Base-by-base conservation (phyloP, 2,797 vertebrate genomes). In the Chaetophractus vellerosus region DNA sequence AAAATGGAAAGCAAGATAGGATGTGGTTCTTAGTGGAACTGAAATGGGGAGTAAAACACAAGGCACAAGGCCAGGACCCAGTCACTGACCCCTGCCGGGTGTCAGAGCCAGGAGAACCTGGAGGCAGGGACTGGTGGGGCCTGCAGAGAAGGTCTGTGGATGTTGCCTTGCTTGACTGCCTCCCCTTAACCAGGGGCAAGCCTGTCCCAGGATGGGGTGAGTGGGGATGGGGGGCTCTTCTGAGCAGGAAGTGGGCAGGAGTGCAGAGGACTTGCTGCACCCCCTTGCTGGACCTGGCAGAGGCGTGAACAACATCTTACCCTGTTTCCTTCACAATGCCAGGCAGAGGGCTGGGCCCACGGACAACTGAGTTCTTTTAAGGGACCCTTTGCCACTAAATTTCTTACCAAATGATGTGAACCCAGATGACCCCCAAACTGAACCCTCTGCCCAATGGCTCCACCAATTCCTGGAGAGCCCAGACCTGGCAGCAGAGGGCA, bases 401-500 rank as follows among this genome's bases (percentile, higher is more conserved):
- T 28, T 59, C 38, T 6, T 1, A 26, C 18, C 36, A 33, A 16
- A 0, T 0, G 15, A 12, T 15, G n/a, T 14, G 48, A 64, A n/a
- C 61, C 41, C 41, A 41, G 11, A 10, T 50, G 57, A 21, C 23
- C 48, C 18, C 6, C 38, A 23, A 5, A 33, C 0, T 0, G 23
- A 66, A 36, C 36, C 76, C 45, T 50, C 41, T 24, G 45, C 12
- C 72, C 50, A 52, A 9, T 52, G 50, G 12, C 9, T 52, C 50
- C 50, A 52, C 16, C 63, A 45, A 0, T 19, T 90, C 9, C 15
- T 16, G 41, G 71, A 74, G 71, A 28, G 23, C 33, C 24, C 9
- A 24, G 68, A 6, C 36, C 18, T 0, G 24, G 64, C 88, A 90
- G 93, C 93, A 92, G 96, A 94, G 91, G 94, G 88, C 41, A 28